Evolutionary conservation across 2,113 vertebrate species (phyloP), one percentile per base, ranked within the genome.

Genomic region (Copsychus sechellarum): DNA sequence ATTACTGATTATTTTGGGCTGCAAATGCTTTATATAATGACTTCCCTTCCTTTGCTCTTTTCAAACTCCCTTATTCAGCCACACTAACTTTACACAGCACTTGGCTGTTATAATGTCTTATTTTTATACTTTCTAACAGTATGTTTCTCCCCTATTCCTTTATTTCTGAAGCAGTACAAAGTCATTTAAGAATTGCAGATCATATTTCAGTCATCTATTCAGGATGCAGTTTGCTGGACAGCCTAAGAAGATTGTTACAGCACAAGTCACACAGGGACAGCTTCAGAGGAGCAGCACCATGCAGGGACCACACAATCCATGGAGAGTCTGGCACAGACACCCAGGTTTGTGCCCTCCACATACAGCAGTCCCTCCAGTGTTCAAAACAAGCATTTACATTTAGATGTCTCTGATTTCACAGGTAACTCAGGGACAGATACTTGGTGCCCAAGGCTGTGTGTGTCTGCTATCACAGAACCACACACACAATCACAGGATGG

Each of bases 51-150:
- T 56, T 62, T 33, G 24, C 13, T 66, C 22, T 20, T 81, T 62
- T 77, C 16, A 60, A 80, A 42, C 11, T 6, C 11, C 54, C 7
- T 81, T 47, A 13, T 22, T 64, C 23, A 64, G 34, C n/a, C 26
- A 71, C 11, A 8, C 8, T 12, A 38, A 58, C 26, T 66, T 80
- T 45, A 40, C 38, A 29, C 25, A 42, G 13, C 29, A 14, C 20
- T 33, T 57, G 51, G 19, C 34, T 56, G 33, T 22, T 43, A 25
- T 6, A n/a, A 7, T 0, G 0, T 50, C 7, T 36, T 18, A 4
- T 22, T 71, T 73, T 42, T 40, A 3, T 29, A 25, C 14, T 62
- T 89, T 62, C 24, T 31, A 23, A 50, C 71, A 50, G 22, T 33
- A 17, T 16, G 11, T 70, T 70, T 47, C 8, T 6, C 13, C 33